These are phyloP conservation scores for Brachionus rubens DNA, from an alignment of 1,140 invertebrate species.

Conservation along the genomic window DNA sequence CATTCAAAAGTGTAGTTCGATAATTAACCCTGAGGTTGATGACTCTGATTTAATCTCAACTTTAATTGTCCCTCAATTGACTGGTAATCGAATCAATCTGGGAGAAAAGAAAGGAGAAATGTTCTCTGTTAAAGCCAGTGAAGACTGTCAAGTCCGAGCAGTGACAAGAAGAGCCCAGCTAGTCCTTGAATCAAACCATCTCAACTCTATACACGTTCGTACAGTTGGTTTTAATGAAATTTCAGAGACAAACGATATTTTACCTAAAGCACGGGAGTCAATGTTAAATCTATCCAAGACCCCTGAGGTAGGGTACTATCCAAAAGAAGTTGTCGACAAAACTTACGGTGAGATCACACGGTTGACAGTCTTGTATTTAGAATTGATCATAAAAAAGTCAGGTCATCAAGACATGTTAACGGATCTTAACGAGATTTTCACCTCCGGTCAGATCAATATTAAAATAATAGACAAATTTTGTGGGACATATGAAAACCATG, in stretches of 20 bases:
- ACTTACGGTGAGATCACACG: not conserved
- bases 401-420: not conserved
- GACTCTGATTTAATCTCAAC: not conserved
- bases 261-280: not conserved
- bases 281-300: slow-evolving; percentile 1
- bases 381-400: not conserved
- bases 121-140: slow-evolving; percentile 1
- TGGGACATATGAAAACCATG: slow-evolving; percentile 2
- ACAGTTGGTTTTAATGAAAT: not conserved
- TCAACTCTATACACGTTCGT: not conserved
- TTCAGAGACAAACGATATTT: not conserved
- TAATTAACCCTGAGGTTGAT: not conserved
- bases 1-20: not conserved
- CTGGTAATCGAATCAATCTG: not conserved
- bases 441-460: not conserved
- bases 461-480: slow-evolving; percentile 5
- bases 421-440: not conserved
- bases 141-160: slow-evolving; percentile 2
- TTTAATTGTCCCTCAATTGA: not conserved
- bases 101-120: not conserved
- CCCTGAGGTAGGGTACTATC: not conserved
- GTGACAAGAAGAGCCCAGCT: slow-evolving; percentile 10
- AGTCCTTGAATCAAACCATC: not conserved
- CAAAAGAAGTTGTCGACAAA: not conserved
- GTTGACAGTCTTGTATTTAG: not conserved